These are phyloP conservation scores for Cephalopachus bancanus DNA, from an alignment of 2,797 vertebrate species.

Conservation along the genomic window DNA sequence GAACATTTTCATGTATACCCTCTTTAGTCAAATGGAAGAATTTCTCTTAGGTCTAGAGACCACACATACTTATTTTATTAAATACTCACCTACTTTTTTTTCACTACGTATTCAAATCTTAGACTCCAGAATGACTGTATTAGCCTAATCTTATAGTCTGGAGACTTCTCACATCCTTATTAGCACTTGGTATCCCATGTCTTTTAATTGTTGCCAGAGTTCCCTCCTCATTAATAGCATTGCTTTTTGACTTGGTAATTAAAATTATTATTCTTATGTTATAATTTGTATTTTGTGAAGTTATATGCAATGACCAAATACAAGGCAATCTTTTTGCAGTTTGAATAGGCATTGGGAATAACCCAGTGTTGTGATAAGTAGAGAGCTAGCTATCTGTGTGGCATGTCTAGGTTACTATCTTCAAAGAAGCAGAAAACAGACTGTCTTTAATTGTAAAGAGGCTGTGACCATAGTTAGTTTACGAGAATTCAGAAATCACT, in stretches of 20 bases:
- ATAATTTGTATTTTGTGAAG: background rate
- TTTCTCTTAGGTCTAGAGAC: background rate
- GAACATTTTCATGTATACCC: background rate
- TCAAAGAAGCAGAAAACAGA: constrained; percentile 6
- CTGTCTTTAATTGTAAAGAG: background rate
- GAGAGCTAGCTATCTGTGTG: background rate
- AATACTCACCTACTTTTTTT: background rate
- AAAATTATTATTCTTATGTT: constrained; percentile 41
- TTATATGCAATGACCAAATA: background rate
- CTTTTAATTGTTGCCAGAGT: background rate
- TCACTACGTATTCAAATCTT: background rate
- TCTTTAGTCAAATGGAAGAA: background rate
- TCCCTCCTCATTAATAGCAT: background rate
- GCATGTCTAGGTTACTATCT: background rate
- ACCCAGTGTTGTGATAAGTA: background rate
- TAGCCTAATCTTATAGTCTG: background rate
- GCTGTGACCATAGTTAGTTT: background rate
- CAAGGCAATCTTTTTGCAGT: background rate
- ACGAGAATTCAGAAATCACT: constrained; percentile 37
- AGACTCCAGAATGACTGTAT: background rate
- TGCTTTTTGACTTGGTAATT: background rate
- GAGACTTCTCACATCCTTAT: background rate
- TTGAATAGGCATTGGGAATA: background rate
- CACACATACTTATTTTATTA: background rate
- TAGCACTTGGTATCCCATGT: background rate